Conservation (phyloP, 2,113 vertebrate genomes). For the Lamprologus lemairii region DNA sequence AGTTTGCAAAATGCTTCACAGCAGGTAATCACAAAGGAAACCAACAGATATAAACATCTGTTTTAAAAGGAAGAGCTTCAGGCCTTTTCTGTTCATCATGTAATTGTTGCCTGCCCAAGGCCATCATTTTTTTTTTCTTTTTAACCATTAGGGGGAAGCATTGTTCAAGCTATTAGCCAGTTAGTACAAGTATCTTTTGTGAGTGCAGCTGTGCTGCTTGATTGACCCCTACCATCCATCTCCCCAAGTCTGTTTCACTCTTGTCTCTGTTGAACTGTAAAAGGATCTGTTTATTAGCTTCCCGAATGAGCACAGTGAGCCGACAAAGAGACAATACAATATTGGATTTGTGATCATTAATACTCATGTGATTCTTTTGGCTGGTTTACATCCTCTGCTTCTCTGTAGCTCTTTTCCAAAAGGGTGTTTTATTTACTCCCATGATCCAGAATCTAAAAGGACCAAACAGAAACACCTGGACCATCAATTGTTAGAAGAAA, state of each 20-base stretch:
- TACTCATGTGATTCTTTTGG: background rate
- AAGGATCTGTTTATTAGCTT: background rate
- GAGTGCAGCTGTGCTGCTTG: conserved; percentile 8
- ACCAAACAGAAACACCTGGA: conserved; percentile 14
- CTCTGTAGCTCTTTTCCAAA: background rate
- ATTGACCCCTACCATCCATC: background rate
- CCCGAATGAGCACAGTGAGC: background rate
- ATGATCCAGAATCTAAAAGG: background rate
- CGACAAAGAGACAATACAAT: background rate
- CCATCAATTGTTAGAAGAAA: background rate
- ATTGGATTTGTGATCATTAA: background rate
- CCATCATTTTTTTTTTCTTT: background rate
- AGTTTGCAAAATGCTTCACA: background rate
- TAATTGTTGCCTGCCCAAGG: background rate
- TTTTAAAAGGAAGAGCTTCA: background rate
- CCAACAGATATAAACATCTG: background rate
- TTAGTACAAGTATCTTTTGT: background rate
- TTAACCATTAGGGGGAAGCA: conserved; percentile 9
- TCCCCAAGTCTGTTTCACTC: background rate
- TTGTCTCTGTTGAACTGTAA: background rate
- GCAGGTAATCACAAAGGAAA: background rate
- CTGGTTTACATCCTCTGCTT: background rate
- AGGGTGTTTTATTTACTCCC: background rate
- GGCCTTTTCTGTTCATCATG: background rate
- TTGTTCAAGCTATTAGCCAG: background rate